Conservation (phyloP, 2,113 vertebrate species). For the Gnathonemus echidnorhynchus region DNA sequence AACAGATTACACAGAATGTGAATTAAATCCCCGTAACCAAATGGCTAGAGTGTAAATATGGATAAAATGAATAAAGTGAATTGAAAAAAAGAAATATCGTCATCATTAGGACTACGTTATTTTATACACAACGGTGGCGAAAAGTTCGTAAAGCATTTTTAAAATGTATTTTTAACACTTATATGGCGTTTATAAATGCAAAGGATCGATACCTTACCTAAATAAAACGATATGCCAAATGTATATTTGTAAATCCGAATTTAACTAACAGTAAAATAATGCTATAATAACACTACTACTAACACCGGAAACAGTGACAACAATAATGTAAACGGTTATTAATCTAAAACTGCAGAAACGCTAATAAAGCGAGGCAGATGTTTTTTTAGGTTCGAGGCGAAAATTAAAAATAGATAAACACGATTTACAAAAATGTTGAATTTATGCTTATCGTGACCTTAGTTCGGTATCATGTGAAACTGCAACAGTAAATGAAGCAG, state of each 20-base stretch:
- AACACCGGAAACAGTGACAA: neutral
- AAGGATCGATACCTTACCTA: neutral
- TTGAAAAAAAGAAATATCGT: neutral
- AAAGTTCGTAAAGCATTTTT: neutral
- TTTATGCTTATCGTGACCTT: neutral
- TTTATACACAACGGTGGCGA: neutral
- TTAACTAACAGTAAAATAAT: neutral
- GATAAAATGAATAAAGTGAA: neutral
- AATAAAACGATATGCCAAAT: neutral
- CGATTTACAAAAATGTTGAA: neutral
- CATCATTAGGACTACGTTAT: neutral
- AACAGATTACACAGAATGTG: neutral
- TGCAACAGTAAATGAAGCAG: neutral
- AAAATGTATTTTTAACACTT: neutral
- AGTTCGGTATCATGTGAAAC: neutral
- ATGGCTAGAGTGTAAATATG: neutral
- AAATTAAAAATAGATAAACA: neutral
- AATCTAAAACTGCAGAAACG: neutral
- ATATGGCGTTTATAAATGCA: neutral
- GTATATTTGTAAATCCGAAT: neutral
- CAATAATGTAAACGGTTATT: neutral
- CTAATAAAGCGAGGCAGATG: neutral
- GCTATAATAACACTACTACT: neutral
- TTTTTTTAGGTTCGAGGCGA: neutral
- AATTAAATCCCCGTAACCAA: neutral